Conservation (phyloP, 2,888 invertebrate genomes). For the Meteorus colon region DNA sequence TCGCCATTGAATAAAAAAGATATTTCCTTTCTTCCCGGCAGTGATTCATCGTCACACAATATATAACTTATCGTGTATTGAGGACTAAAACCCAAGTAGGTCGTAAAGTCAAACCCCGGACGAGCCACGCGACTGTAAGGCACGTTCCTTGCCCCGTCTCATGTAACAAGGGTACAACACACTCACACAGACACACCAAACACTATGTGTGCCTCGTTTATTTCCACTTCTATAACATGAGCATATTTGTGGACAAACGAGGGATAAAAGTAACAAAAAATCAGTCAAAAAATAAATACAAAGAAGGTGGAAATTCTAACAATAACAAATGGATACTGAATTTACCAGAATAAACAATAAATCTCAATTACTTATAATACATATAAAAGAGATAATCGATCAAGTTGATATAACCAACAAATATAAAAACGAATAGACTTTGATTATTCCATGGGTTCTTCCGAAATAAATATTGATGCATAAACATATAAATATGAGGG, state of each 20-base stretch:
- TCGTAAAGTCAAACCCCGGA: slow-evolving; percentile 50
- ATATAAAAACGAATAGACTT: slow-evolving; percentile 14
- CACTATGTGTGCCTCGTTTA: slow-evolving; percentile 18
- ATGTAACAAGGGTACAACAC: slow-evolving; percentile 48
- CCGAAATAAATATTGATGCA: background rate
- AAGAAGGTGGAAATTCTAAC: background rate
- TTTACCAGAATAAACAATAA: background rate
- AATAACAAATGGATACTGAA: background rate
- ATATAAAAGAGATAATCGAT: too few species aligned
- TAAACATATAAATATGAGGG: slow-evolving; percentile 10
- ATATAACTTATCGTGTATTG: slow-evolving; percentile 32
- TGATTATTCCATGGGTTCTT: background rate
- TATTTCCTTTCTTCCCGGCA: background rate
- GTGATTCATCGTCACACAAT: slow-evolving; percentile 6
- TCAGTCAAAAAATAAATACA: background rate
- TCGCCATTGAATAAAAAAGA: background rate
- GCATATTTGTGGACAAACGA: background rate
- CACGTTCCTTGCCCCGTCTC: slow-evolving; percentile 38
- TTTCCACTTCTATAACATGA: background rate
- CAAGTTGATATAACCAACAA: background rate
- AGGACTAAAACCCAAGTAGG: slow-evolving; percentile 48
- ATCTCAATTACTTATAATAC: too few species aligned
- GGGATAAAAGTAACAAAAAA: slow-evolving; percentile 17
- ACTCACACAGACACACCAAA: slow-evolving; percentile 17
- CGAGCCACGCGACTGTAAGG: slow-evolving; percentile 48